These are phyloP conservation scores for Tryphoninae sp. DNA, from an alignment of 2,888 invertebrate species.

Conservation along the genomic window DNA sequence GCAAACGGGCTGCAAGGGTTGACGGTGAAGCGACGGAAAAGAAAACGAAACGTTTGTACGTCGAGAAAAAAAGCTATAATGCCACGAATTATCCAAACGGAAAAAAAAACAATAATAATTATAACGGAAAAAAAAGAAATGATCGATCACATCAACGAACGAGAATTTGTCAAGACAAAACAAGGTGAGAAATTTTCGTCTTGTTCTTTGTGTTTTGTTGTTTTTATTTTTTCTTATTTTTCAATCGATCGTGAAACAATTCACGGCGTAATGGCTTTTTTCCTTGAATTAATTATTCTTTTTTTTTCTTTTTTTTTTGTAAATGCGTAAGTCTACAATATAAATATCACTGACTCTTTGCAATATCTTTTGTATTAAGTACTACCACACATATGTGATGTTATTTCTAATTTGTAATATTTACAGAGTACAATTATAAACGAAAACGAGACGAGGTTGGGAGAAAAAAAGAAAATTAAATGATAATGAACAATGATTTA, in stretches of 20 bases:
- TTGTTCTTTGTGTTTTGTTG: neutral
- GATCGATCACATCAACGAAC: conserved; percentile 40
- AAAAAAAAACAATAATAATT: conserved; percentile 21
- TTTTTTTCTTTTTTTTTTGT: conserved; percentile 43
- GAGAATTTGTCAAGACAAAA: neutral
- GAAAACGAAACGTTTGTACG: neutral
- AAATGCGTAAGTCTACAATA: conserved; percentile 59
- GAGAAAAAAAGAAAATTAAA: conserved; percentile 53
- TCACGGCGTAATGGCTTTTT: conserved; percentile 22
- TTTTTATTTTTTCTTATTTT: neutral
- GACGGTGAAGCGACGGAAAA: neutral
- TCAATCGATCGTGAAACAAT: neutral
- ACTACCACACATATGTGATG: conserved; percentile 72
- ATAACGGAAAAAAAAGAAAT: conserved; percentile 9
- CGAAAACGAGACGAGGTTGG: conserved; percentile 9
- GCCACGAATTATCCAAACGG: conserved; percentile 24
- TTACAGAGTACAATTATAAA: conserved; percentile 67
- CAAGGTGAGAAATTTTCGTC: neutral
- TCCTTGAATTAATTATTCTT: conserved; percentile 12
- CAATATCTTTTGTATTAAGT: conserved; percentile 72
- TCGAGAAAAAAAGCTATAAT: conserved; percentile 14
- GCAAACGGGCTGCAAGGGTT: neutral
- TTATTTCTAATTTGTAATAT: conserved; percentile 76
- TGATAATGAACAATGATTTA: conserved; percentile 63
- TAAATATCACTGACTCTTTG: conserved; percentile 69